phyloP scores from a whole-genome alignment of 2,888 invertebrate species.

The Phlogophora meticulosa region DNA sequence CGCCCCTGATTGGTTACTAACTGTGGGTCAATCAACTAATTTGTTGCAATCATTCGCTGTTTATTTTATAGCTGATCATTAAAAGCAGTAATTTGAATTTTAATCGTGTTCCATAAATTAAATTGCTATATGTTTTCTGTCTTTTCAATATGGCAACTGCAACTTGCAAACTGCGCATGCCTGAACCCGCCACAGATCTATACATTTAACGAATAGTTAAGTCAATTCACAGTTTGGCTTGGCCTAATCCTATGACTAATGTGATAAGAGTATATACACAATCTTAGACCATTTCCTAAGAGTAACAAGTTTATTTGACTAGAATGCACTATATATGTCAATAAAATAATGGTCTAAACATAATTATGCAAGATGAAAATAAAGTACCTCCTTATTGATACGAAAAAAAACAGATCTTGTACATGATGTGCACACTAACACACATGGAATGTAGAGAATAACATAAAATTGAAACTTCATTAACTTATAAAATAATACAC shows the following conservation, averaged over 20 bases:
- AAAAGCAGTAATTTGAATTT: neutral
- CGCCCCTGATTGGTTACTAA: neutral
- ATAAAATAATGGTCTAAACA: constrained; percentile 57
- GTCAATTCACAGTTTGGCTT: constrained; percentile 84
- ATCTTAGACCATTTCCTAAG: constrained; percentile 71
- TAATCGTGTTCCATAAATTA: neutral
- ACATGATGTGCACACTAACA: neutral
- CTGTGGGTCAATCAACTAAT: neutral
- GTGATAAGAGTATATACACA: constrained; percentile 70
- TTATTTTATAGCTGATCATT: neutral
- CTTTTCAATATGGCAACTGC: neutral
- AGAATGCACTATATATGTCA: constrained; percentile 64
- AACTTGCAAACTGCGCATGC: neutral
- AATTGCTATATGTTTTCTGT: neutral
- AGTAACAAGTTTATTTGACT: constrained; percentile 72
- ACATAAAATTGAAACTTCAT: neutral
- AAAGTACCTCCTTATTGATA: neutral
- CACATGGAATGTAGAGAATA: constrained; percentile 7
- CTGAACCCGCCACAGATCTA: constrained; percentile 55
- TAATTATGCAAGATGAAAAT: constrained; percentile 32
- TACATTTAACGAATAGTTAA: constrained; percentile 58
- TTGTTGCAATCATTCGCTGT: neutral
- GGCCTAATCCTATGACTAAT: constrained; percentile 73
- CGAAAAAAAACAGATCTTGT: constrained; percentile 3
- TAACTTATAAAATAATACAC: neutral